phyloP scores from a whole-genome alignment of 1,140 invertebrate species.

The Megathymus violae region DNA sequence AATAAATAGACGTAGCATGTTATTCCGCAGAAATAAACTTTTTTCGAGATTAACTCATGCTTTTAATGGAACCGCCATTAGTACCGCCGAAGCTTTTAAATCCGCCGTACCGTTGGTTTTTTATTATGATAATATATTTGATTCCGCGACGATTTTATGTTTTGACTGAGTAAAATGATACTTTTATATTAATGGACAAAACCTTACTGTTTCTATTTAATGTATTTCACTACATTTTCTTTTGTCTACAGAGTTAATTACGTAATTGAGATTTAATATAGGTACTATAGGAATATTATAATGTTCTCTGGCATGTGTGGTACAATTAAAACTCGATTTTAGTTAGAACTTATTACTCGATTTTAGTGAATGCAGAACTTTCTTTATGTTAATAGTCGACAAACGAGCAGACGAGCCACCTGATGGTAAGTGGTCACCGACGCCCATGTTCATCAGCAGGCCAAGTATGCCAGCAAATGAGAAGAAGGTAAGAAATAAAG shows the following conservation, averaged over 20 bases:
- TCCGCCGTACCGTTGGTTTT: slow-evolving; percentile 28
- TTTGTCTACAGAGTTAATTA: neutral
- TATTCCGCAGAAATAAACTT: slow-evolving; percentile 31
- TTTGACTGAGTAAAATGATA: slow-evolving; percentile 33
- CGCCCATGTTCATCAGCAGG: too few relatives aligned
- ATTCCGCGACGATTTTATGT: slow-evolving; percentile 33
- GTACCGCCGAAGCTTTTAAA: slow-evolving; percentile 32
- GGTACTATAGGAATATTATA: too few relatives aligned
- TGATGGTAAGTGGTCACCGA: too few relatives aligned
- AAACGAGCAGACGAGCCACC: too few relatives aligned
- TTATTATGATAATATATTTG: slow-evolving; percentile 35
- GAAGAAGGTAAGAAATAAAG: too few relatives aligned
- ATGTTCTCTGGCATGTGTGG: too few relatives aligned
- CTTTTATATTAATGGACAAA: slow-evolving; percentile 27
- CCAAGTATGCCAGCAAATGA: too few relatives aligned
- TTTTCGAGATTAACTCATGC: slow-evolving; percentile 34
- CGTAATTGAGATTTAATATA: neutral
- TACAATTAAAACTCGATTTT: too few relatives aligned
- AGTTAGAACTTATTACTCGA: too few relatives aligned
- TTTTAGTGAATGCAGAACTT: too few relatives aligned
- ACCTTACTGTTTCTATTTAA: slow-evolving; percentile 22
- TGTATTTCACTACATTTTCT: neutral
- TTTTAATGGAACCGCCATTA: slow-evolving; percentile 36
- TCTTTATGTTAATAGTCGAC: too few relatives aligned
- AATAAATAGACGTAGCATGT: too few relatives aligned